Base-by-base conservation (phyloP, 2,797 vertebrate genomes). In the Phalloptychus januarius region DNA sequence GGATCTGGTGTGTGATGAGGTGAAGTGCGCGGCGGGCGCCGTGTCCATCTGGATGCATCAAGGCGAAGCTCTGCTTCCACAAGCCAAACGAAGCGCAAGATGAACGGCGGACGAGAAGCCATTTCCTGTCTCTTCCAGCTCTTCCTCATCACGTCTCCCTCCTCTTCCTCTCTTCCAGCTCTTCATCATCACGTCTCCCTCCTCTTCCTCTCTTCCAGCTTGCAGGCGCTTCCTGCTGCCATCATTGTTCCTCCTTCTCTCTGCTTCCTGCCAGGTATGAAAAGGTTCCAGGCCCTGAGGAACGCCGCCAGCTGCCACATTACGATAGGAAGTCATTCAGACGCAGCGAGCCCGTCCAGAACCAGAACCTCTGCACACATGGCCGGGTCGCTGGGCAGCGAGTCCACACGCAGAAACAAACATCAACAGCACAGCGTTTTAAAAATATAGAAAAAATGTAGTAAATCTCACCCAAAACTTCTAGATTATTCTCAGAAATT, bases 1-100 rank as follows among this genome's bases (percentile, higher is more conserved):
- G 88, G 87, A 93, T 90, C 93, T 93, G 90, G 94, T 85, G 84
- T 45, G 84, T 95, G 94, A 95, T 94, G 90, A 92, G 88, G 83
- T 67, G 75, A 91, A 87, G 87, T 82, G 78, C 79, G 78, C 91
- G 92, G 88, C 91, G 92, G 89, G 83, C 93, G 94, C 89, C 91
- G 92, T 93, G 93, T 94, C 94, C 90, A 94, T 94, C 83, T 84
- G 83, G 75, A 52, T 83, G 87, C 87, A 79, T 31, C 0, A 75
- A 91, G 84, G 72, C 86, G 86, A 87, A 87, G 80, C 84, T 82
- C 77, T 67, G 78, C 80, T 86, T 89, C 83, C 80, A 82, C n/a
- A 86, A 92, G 84, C 89, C 91, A 94, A 93, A 92, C 85, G 74
- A 85, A 88, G 90, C 79, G 74, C 83, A 86, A 86, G 91, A 90